phyloP scores from a whole-genome alignment of 2,797 vertebrate species.

The Eleutherodactylus coqui region DNA sequence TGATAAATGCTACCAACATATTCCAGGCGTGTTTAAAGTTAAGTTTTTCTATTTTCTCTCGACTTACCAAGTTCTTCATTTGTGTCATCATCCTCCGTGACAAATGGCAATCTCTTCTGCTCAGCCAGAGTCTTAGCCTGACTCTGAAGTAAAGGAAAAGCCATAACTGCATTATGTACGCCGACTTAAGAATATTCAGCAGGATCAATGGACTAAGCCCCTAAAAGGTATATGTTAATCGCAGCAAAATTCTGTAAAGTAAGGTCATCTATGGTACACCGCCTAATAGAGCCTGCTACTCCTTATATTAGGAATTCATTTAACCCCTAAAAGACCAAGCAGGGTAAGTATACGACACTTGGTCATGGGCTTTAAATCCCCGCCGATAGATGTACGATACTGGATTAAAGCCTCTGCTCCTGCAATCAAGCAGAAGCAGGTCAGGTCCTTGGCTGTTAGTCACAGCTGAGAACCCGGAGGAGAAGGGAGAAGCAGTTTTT shows the following conservation, averaged over 20 bases:
- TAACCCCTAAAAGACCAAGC: too few species aligned
- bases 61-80: slow-evolving; percentile 93
- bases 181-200: not conserved
- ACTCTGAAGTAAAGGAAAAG: slow-evolving; percentile 75
- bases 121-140: slow-evolving; percentile 93
- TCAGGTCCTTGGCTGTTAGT: too few species aligned
- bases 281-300: not conserved
- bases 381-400: too few species aligned
- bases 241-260: not conserved
- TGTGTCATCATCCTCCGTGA: slow-evolving; percentile 87
- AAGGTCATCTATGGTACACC: not conserved
- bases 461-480: too few species aligned
- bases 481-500: too few species aligned
- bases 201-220: not conserved
- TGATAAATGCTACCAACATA: too few species aligned
- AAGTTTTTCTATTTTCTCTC: not conserved
- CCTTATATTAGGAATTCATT: too few species aligned
- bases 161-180: not conserved
- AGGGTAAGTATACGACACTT: too few species aligned
- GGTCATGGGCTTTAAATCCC: too few species aligned
- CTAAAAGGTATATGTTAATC: not conserved
- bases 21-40: too few species aligned
- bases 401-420: too few species aligned
- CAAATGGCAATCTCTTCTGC: slow-evolving; percentile 93
- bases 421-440: too few species aligned